phyloP scores from a whole-genome alignment of 2,113 vertebrate species.

The Catharus fuscescens region DNA sequence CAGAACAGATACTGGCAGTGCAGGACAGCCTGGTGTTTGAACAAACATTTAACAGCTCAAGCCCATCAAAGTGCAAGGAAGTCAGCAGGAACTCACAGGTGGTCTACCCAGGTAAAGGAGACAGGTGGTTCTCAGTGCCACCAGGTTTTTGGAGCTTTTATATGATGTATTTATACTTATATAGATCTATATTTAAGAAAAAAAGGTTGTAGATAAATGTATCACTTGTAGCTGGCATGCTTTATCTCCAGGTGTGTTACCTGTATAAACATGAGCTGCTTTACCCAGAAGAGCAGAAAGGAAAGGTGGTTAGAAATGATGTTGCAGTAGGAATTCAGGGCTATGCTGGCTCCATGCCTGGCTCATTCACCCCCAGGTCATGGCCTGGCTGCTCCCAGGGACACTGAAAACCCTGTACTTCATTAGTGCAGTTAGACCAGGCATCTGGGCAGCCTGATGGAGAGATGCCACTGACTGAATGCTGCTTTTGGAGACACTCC shows the following conservation, averaged over 20 bases:
- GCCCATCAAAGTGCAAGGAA: neutral
- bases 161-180: neutral
- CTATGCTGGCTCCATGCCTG: neutral
- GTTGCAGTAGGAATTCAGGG: neutral
- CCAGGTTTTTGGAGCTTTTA: neutral
- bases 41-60: neutral
- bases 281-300: neutral
- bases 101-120: neutral
- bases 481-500: neutral
- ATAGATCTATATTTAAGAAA: neutral
- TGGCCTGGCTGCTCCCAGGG: neutral
- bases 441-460: neutral
- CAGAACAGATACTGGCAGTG: neutral
- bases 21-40: fast-evolving
- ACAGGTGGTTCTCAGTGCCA: neutral
- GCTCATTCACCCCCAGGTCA: neutral
- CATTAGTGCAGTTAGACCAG: neutral
- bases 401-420: neutral
- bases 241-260: neutral
- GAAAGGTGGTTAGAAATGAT: neutral
- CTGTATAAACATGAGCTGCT: neutral
- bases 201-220: neutral
- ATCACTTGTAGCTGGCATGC: neutral
- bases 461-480: neutral
- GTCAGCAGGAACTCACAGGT: neutral